phyloP scores from a whole-genome alignment of 2,113 vertebrate genomes.

The Sander lucioperca region DNA sequence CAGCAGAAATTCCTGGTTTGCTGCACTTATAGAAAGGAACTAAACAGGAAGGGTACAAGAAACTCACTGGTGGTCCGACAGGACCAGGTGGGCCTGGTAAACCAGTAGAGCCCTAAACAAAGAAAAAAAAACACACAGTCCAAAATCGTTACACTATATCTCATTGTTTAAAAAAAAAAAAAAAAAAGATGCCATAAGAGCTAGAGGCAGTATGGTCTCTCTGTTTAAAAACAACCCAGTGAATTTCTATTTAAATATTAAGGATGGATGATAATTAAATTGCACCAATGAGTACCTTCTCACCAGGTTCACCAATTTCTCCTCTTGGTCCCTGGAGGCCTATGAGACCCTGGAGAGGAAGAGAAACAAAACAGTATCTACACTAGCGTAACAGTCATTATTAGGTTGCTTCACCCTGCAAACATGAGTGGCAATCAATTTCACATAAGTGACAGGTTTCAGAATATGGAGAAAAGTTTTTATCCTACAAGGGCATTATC shows the following conservation, averaged over 20 bases:
- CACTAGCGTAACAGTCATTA: background rate
- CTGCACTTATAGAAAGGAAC: background rate
- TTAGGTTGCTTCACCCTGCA: background rate
- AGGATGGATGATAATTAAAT: background rate
- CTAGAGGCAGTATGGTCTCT: background rate
- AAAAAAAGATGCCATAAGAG: background rate
- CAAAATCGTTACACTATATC: background rate
- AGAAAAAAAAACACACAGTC: background rate
- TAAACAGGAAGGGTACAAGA: background rate
- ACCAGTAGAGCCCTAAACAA: slow-evolving; percentile 85
- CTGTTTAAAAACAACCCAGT: background rate
- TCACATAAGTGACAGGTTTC: background rate
- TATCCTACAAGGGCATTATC: background rate
- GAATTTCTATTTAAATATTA: background rate
- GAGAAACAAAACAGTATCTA: background rate
- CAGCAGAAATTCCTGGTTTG: background rate
- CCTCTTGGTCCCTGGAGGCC: slow-evolving; percentile 84
- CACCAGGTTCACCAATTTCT: slow-evolving; percentile 85
- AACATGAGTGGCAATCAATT: background rate
- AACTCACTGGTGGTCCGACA: slow-evolving; percentile 85
- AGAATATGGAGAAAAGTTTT: background rate
- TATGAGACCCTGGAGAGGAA: slow-evolving; percentile 81
- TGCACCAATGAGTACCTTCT: slow-evolving; percentile 82
- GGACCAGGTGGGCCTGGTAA: slow-evolving; percentile 81
- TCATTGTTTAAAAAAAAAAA: background rate